phyloP scores from a whole-genome alignment of 2,888 invertebrate genomes.

The Balanococcus diminutus region DNA sequence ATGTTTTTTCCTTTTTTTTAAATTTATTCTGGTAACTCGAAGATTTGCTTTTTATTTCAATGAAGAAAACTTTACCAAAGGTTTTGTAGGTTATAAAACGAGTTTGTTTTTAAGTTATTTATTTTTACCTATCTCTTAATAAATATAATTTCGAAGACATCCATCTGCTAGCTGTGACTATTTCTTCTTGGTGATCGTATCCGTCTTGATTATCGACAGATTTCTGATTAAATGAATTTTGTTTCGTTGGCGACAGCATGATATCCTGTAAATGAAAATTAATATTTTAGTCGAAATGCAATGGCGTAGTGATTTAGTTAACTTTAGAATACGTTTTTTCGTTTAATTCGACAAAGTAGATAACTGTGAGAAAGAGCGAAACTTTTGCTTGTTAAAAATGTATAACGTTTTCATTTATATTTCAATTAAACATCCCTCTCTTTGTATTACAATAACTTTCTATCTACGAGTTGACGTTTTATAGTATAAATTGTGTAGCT shows the following conservation, averaged over 20 bases:
- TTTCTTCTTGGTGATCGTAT: slow-evolving; percentile 31
- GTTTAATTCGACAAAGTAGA: neutral
- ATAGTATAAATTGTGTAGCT: neutral
- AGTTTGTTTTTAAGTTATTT: neutral
- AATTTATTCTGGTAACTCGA: slow-evolving; percentile 11
- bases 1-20: neutral
- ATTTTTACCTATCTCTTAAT: slow-evolving; percentile 7
- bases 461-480: neutral
- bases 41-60: slow-evolving; percentile 4
- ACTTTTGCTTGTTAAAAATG: neutral
- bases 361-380: neutral
- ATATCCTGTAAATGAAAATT: slow-evolving; percentile 37
- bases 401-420: neutral
- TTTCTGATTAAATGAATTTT: slow-evolving; percentile 11
- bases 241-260: neutral
- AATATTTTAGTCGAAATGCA: neutral
- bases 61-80: neutral
- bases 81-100: neutral
- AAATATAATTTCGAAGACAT: slow-evolving; percentile 35
- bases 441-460: neutral
- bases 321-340: neutral
- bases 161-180: slow-evolving; percentile 45
- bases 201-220: slow-evolving; percentile 11
- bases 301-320: neutral
- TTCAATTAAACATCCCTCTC: neutral